Percentiles rank a stretch among this genome's conserved stretches.
phyloP scores from a whole-genome alignment of 2,797 vertebrate species.

The Takifugu ocellatus region DNA sequence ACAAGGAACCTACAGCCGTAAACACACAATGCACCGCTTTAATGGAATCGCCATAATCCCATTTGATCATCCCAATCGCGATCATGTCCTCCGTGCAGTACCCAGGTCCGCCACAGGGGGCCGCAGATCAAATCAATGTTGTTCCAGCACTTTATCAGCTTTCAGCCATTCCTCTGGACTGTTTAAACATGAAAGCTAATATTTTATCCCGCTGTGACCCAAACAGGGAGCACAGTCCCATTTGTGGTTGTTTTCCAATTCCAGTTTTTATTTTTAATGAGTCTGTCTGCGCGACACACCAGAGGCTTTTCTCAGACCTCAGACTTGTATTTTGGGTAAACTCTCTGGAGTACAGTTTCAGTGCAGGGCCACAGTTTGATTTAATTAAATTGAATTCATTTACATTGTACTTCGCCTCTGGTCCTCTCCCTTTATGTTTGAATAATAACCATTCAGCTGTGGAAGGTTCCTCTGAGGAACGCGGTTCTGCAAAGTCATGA shows the following conservation, averaged over 20 bases:
- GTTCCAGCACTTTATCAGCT: too few relatives aligned
- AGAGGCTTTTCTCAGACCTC: slow-evolving; percentile 17
- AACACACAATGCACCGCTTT: too few relatives aligned
- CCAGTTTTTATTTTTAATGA: slow-evolving; percentile 13
- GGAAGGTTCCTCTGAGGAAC: slow-evolving; percentile 17
- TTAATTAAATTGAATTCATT: slow-evolving; percentile 46
- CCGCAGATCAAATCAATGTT: too few relatives aligned
- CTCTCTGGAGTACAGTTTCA: slow-evolving; percentile 9
- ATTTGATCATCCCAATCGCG: too few relatives aligned
- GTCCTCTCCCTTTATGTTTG: slow-evolving; percentile 47
- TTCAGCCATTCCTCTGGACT: too few relatives aligned
- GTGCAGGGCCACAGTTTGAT: slow-evolving; percentile 33
- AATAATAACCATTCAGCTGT: slow-evolving; percentile 36
- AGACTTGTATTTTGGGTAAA: slow-evolving; percentile 10
- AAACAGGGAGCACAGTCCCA: background rate
- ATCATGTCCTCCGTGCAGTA: too few relatives aligned
- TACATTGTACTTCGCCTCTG: slow-evolving; percentile 45
- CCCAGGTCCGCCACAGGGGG: too few relatives aligned
- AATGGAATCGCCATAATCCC: too few relatives aligned
- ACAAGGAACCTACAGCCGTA: too few relatives aligned
- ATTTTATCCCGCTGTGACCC: slow-evolving; percentile 3
- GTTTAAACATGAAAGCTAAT: background rate
- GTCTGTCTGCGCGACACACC: slow-evolving; percentile 5
- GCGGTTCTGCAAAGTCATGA: slow-evolving; percentile 36
- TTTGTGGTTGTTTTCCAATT: background rate